phyloP scores from a whole-genome alignment of 2,113 vertebrate species.

The Opisthocomus hoazin region DNA sequence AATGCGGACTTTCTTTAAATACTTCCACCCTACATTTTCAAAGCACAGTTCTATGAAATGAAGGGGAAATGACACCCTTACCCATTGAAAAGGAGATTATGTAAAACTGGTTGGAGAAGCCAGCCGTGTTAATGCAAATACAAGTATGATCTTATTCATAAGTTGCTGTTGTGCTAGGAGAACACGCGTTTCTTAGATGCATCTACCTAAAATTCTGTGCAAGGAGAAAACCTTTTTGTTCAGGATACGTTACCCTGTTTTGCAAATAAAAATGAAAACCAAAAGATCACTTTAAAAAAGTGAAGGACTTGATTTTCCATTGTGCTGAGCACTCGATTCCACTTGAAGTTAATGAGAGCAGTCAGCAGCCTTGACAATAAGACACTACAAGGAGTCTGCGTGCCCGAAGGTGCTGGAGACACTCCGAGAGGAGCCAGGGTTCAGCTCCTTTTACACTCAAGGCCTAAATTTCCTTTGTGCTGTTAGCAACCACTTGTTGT shows the following conservation, averaged over 20 bases:
- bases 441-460: neutral
- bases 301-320: constrained; percentile 5
- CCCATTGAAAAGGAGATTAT: constrained; percentile 79
- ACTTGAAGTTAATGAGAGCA: constrained; percentile 55
- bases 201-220: neutral
- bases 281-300: constrained; percentile 30
- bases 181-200: constrained; percentile 44
- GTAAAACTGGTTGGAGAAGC: constrained; percentile 74
- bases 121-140: constrained; percentile 72
- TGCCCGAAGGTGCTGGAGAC: constrained; percentile 35
- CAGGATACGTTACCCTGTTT: neutral
- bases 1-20: constrained; percentile 74
- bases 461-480: neutral
- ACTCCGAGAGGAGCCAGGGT: neutral
- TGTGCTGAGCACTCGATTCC: constrained; percentile 35
- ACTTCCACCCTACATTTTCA: constrained; percentile 77
- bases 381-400: neutral
- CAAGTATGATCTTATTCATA: constrained; percentile 74
- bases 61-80: constrained; percentile 78
- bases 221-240: neutral
- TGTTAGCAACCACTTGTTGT: neutral
- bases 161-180: constrained; percentile 52
- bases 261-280: constrained; percentile 32
- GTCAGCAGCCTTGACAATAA: constrained; percentile 14
- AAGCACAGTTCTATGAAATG: constrained; percentile 73